Evolutionary conservation across 1,140 invertebrate genomes (phyloP).

Genomic region (Sitobion miscanthi): DNA sequence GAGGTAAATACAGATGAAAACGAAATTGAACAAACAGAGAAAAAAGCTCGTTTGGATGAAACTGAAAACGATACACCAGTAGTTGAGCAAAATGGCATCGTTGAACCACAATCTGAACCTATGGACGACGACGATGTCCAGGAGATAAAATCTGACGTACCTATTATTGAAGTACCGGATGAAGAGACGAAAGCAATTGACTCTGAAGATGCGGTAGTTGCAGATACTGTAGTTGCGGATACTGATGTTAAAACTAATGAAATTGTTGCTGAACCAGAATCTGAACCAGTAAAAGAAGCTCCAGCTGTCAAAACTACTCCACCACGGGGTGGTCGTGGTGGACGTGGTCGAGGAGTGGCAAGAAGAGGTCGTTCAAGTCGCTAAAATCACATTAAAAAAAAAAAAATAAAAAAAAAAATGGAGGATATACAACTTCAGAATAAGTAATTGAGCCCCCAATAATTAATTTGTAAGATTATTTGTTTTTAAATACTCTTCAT

Average conservation of each 20-base stretch:
- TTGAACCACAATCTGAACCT: constrained; percentile 59
- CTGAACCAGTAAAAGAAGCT: constrained; percentile 57
- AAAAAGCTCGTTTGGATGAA: constrained; percentile 58
- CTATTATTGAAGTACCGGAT: background rate
- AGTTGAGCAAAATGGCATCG: constrained; percentile 61
- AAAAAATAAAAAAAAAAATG: background rate
- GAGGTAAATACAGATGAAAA: constrained; percentile 55
- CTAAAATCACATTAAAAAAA: background rate
- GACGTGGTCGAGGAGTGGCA: constrained; percentile 43
- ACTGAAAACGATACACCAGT: constrained; percentile 62
- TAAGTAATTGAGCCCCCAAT: constrained; percentile 15
- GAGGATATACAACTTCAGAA: background rate
- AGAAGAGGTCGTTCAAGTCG: constrained; percentile 53
- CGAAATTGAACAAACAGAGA: constrained; percentile 57
- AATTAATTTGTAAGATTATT: background rate
- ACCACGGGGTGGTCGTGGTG: constrained; percentile 39
- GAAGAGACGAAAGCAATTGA: background rate
- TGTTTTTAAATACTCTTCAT: constrained; percentile 5
- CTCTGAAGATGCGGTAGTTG: constrained; percentile 17
- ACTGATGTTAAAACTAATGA: background rate
- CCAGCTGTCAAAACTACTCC: constrained; percentile 58
- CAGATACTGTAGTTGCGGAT: background rate
- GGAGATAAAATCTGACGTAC: background rate
- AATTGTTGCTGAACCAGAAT: background rate
- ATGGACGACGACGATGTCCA: constrained; percentile 48